Conservation (phyloP, 1,140 invertebrate genomes). For the Drosophila guanche region DNA sequence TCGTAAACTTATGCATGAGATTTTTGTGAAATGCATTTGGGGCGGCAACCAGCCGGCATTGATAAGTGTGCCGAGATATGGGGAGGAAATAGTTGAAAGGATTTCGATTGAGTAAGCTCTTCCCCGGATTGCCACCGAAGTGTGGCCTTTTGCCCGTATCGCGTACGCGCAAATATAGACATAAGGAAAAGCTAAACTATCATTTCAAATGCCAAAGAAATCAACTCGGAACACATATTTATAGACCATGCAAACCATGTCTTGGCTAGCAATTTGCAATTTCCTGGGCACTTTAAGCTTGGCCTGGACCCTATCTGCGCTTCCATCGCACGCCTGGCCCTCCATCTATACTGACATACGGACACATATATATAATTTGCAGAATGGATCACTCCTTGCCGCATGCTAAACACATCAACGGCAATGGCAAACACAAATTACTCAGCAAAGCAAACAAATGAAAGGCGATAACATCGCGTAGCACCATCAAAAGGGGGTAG, state of each 20-base stretch:
- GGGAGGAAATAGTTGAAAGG: neutral
- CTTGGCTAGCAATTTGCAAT: conserved; percentile 73
- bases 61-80: conserved; percentile 20
- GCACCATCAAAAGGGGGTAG: conserved; percentile 5
- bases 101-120: conserved; percentile 16
- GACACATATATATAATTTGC: conserved; percentile 65
- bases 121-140: neutral
- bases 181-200: conserved; percentile 34
- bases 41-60: conserved; percentile 14
- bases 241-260: neutral
- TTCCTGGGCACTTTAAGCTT: conserved; percentile 64
- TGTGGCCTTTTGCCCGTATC: conserved; percentile 5
- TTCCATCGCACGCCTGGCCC: conserved; percentile 41
- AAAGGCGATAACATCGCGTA: conserved; percentile 67
- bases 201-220: conserved; percentile 46
- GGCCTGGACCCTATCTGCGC: conserved; percentile 40
- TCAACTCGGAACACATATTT: conserved; percentile 20
- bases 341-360: neutral
- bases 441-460: conserved; percentile 79
- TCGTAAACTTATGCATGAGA: conserved; percentile 73
- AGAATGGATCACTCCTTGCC: conserved; percentile 29
- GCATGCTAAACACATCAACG: conserved; percentile 64
- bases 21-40: conserved; percentile 47
- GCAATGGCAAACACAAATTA: conserved; percentile 75
- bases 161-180: conserved; percentile 60